Percentiles rank a stretch among this genome's conserved stretches.
Conservation (phyloP, 2,797 vertebrate genomes). For the Mus spretus region DNA sequence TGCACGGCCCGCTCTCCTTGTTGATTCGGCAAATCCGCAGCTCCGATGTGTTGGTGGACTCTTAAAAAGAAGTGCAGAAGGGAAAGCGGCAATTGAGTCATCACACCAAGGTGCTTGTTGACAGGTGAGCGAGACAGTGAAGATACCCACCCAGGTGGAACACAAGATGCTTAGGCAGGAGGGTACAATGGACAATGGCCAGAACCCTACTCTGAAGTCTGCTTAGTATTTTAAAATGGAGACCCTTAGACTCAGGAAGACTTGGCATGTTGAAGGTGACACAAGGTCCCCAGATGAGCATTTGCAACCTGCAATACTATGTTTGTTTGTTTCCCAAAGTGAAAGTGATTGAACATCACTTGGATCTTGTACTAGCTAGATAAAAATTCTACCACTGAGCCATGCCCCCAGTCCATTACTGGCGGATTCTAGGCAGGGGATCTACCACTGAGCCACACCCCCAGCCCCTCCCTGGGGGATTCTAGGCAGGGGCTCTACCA, state of each 20-base stretch:
- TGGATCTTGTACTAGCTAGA: neutral
- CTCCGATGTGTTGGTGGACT: conserved; percentile 96
- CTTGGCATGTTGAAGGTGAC: neutral
- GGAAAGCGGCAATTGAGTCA: neutral
- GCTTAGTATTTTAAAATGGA: neutral
- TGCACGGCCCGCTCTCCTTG: conserved; percentile 91
- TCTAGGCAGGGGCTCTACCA: neutral
- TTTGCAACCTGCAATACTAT: neutral
- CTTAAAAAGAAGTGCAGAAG: conserved; percentile 84
- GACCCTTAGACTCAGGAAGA: neutral
- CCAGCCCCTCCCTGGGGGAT: neutral
- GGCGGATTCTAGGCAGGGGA: too few relatives aligned
- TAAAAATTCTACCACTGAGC: neutral
- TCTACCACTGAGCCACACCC: too few relatives aligned
- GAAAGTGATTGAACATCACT: neutral
- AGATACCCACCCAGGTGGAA: too few relatives aligned
- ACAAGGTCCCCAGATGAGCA: neutral
- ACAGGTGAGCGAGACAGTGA: neutral
- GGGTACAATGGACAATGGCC: rapidly evolving
- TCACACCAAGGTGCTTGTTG: neutral
- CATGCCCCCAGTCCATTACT: too few relatives aligned
- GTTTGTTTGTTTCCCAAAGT: neutral
- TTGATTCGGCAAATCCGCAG: conserved; percentile 95
- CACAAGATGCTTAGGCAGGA: neutral
- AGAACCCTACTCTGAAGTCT: neutral